Base-by-base conservation (phyloP, 2,113 vertebrate genomes). In the Dipodomys spectabilis region DNA sequence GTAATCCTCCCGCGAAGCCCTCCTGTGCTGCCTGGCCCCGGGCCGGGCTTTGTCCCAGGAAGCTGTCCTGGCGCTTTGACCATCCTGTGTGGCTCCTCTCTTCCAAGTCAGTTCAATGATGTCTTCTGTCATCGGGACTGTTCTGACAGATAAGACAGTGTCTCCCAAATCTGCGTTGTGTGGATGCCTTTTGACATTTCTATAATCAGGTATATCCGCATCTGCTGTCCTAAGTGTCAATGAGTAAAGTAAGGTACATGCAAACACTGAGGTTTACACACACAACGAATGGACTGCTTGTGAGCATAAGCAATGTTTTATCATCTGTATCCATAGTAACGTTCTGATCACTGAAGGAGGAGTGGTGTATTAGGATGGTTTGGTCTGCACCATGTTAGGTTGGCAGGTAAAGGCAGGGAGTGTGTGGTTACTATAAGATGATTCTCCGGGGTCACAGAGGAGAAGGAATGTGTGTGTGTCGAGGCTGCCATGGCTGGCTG, bases 81-180 rank as follows among this genome's bases (percentile, higher is more conserved):
- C 22, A n/a, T 20, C 18, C 4, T 1, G 27, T 16, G 57, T 28
- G 5, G 5, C 10, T 57, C 30, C 39, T 25, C 6, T 30, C 57
- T 22, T 23, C 68, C 6, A 2, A 0, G 0, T 27, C n/a, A 3
- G 32, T 8, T 11, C 10, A 2, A 7, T 16, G 0, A 4, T 1
- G 18, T 11, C 22, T 5, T 68, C 53, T 5, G 32, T 65, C 28
- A 8, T 27, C 60, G 1, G 0, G 20, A 25, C 20, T 5, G 0
- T 2, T 8, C 30, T 49, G 22, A 1, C 0, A 7, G 30, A 20
- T 0, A 11, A 44, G 7, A 3, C 0, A 3, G 6, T 20, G 20
- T 28, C 6, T 35, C 9, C 49, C 19, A 3, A 1, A 1, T 20
- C 7, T 28, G 2, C 6, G 75, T 45, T 49, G 20, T 20, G 30